Percentiles rank a stretch among this genome's conserved stretches.
Conservation (phyloP, 2,888 invertebrate species). For the Lycaena phlaeas region DNA sequence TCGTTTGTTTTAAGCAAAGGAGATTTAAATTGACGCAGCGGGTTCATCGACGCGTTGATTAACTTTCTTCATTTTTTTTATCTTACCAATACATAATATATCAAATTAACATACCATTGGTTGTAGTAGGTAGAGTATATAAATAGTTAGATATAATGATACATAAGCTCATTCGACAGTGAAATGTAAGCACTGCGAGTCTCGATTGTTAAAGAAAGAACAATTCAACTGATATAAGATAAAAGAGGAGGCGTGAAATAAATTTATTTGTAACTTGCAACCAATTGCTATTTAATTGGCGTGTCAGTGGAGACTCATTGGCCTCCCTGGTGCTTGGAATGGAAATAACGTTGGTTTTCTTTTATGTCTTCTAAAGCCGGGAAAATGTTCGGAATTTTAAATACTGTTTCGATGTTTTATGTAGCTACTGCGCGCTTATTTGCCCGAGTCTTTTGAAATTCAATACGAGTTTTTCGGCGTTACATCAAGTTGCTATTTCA, state of each 20-base stretch:
- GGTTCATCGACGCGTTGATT: neutral
- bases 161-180: slow-evolving; percentile 29
- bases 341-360: slow-evolving; percentile 25
- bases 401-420: slow-evolving; percentile 1
- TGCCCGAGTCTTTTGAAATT: neutral
- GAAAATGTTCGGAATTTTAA: slow-evolving; percentile 9
- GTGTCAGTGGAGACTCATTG: slow-evolving; percentile 34
- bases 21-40: slow-evolving; percentile 2
- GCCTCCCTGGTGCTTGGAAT: slow-evolving; percentile 23
- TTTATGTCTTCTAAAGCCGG: slow-evolving; percentile 10
- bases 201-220: slow-evolving; percentile 54
- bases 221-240: slow-evolving; percentile 60
- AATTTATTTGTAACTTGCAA: slow-evolving; percentile 48
- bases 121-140: neutral
- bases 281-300: slow-evolving; percentile 56
- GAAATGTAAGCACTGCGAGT: slow-evolving; percentile 44
- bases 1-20: slow-evolving; percentile 7
- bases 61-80: neutral
- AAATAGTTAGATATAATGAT: neutral
- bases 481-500: no score
- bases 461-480: no score
- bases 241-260: slow-evolving; percentile 51
- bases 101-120: neutral
- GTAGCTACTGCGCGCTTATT: neutral
- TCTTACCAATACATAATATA: no score